Percentiles rank a stretch among this genome's conserved stretches.
These are phyloP conservation scores for Nesogale talazaci DNA, from an alignment of 2,113 vertebrate species.

Conservation along the genomic window DNA sequence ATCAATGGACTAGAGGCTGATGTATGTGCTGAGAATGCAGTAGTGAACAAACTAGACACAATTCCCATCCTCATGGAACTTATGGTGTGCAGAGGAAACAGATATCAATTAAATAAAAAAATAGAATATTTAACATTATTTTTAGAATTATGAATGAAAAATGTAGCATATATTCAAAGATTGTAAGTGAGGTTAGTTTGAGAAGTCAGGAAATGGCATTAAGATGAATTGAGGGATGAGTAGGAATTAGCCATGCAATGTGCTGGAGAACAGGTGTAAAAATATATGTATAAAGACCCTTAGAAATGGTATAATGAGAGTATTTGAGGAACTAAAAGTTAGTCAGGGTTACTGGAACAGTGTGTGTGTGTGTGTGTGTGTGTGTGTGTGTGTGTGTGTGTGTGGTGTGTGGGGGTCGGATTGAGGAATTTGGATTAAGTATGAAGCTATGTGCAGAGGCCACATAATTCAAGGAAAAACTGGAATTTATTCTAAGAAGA, in stretches of 20 bases:
- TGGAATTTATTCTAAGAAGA: constrained; percentile 17
- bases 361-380: too few species aligned
- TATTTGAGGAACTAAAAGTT: not conserved
- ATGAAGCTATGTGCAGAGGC: not conserved
- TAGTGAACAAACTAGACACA: not conserved
- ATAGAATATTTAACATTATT: not conserved
- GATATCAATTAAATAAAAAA: constrained; percentile 16
- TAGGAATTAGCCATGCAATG: not conserved
- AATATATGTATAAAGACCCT: not conserved
- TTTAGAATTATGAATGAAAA: not conserved
- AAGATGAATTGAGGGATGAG: constrained; percentile 2
- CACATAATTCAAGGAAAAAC: not conserved
- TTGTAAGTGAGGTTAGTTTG: constrained; percentile 31
- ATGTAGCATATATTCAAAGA: not conserved
- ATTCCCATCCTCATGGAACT: not conserved
- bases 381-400: not conserved
- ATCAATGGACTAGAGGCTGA: not conserved
- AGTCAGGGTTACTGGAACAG: not conserved
- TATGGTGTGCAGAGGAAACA: not conserved
- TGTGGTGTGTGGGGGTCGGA: too few species aligned
- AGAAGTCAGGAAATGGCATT: constrained; percentile 12
- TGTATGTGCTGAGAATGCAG: not conserved
- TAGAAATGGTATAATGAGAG: not conserved
- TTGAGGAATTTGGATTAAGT: not conserved
- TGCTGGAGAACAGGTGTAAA: not conserved